Evolutionary conservation across 2,888 invertebrate genomes (phyloP).

Genomic region (Plagodis pulveraria): DNA sequence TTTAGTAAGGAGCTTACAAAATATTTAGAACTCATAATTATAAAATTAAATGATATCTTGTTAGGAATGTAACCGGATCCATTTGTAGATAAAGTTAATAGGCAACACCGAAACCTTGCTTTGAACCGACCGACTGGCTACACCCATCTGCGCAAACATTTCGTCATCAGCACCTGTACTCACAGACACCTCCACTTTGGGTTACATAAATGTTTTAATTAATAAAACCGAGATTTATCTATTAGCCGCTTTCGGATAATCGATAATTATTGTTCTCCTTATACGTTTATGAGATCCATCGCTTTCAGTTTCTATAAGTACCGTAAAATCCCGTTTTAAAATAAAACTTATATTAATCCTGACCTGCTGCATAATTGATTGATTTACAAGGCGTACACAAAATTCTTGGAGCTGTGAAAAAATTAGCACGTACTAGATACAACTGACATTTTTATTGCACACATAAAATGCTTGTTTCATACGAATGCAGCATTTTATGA

Average conservation of each 20-base stretch:
- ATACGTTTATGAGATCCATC: background rate
- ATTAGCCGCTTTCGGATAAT: conserved; percentile 15
- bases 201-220: conserved; percentile 19
- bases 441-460: conserved; percentile 10
- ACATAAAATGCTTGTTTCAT: conserved; percentile 5
- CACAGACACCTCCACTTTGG: background rate
- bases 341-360: conserved; percentile 23
- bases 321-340: conserved; percentile 11
- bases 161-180: conserved; percentile 15
- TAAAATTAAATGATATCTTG: conserved; percentile 2
- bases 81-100: conserved; percentile 12
- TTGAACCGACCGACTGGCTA: conserved; percentile 6
- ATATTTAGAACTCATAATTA: conserved; percentile 2
- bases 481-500: conserved; percentile 8
- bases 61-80: conserved; percentile 19
- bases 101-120: conserved; percentile 1
- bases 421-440: conserved; percentile 17
- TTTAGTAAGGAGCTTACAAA: background rate
- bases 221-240: conserved; percentile 28
- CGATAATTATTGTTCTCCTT: conserved; percentile 14
- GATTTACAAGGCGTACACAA: conserved; percentile 23
- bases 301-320: conserved; percentile 17
- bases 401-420: conserved; percentile 9
- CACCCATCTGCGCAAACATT: conserved; percentile 31
- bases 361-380: conserved; percentile 26